phyloP scores from a whole-genome alignment of 2,113 vertebrate species.

The Electrona antarctica region DNA sequence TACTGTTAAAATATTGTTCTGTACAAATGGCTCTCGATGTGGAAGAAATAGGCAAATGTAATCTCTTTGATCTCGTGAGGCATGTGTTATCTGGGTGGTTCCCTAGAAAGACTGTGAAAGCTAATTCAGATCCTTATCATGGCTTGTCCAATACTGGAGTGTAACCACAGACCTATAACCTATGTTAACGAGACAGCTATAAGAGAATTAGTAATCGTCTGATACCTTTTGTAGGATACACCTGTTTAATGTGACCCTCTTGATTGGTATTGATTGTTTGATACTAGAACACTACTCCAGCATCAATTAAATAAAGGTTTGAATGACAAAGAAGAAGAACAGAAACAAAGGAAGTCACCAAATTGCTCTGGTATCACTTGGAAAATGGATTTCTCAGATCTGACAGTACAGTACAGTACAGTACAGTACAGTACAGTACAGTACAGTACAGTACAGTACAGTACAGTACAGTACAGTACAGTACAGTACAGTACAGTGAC shows the following conservation, averaged over 20 bases:
- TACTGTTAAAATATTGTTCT: slow-evolving; percentile 40
- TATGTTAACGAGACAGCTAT: slow-evolving; percentile 64
- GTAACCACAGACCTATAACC: slow-evolving; percentile 59
- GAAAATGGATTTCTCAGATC: not conserved
- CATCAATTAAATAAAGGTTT: slow-evolving; percentile 5
- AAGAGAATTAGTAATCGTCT: slow-evolving; percentile 68
- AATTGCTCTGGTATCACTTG: not conserved
- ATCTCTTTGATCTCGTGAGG: slow-evolving; percentile 64
- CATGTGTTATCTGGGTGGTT: slow-evolving; percentile 69
- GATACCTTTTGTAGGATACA: slow-evolving; percentile 66
- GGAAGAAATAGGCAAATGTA: slow-evolving; percentile 69
- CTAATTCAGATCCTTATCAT: slow-evolving; percentile 80
- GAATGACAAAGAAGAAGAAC: slow-evolving; percentile 10
- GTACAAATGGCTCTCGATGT: slow-evolving; percentile 68
- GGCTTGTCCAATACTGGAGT: slow-evolving; percentile 62
- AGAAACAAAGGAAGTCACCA: not conserved
- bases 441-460: too few species aligned
- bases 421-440: too few species aligned
- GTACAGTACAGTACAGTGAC: too few species aligned
- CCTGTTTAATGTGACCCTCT: slow-evolving; percentile 37
- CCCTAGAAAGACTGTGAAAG: slow-evolving; percentile 69
- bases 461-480: too few species aligned
- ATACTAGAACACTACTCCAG: not conserved
- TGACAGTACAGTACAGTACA: too few species aligned
- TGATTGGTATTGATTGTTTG: not conserved